Conservation (phyloP, 64 coral and sea anemone species). For the Dendrophyllia cribrosa region DNA sequence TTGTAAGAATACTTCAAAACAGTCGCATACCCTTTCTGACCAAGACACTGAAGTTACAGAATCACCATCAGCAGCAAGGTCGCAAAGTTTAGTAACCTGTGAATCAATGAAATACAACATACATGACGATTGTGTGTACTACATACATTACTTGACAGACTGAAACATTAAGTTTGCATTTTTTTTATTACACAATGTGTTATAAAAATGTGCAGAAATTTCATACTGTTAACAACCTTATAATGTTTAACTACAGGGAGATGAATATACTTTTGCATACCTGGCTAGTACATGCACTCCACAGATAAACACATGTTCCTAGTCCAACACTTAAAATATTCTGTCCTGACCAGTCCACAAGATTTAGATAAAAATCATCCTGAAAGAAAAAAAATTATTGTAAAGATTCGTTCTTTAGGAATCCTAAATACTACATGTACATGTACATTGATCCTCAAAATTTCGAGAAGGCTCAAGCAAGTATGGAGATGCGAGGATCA, state of each 20-base stretch:
- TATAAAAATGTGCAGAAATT: no score
- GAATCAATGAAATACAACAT: background rate
- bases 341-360: slow-evolving; percentile 99
- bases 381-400: background rate
- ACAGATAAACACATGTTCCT: slow-evolving; percentile 99
- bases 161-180: no score
- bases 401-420: background rate
- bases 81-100: slow-evolving; percentile 96
- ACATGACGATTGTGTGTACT: no score
- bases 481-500: no score
- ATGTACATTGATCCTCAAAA: no score
- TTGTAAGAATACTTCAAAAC: background rate
- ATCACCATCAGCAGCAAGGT: slow-evolving; percentile 94
- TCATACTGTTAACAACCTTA: no score
- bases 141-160: no score
- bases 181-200: no score
- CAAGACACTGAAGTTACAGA: slow-evolving; percentile 98
- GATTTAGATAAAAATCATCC: slow-evolving; percentile 99
- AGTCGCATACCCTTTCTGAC: slow-evolving; percentile 88
- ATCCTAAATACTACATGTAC: background rate
- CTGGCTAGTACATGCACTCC: slow-evolving; percentile 99
- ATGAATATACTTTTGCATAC: slow-evolving; percentile 17
- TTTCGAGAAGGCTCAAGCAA: no score
- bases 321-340: slow-evolving; percentile 99
- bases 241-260: background rate